Conservation (phyloP, 2,113 vertebrate species). For the Arvicanthis niloticus region DNA sequence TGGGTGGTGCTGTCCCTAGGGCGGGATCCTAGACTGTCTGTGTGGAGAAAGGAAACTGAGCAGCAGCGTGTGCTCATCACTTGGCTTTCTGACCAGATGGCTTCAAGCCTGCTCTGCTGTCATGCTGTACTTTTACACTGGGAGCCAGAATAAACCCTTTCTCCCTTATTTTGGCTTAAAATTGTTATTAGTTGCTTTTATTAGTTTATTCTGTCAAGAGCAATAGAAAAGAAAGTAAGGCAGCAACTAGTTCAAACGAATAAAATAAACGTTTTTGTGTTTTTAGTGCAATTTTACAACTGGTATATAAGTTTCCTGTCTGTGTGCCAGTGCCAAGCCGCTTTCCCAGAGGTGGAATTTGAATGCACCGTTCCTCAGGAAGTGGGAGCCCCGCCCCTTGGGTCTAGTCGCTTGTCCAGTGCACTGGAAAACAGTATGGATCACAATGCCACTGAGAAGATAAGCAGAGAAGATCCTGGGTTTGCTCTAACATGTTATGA, state of each 20-base stretch:
- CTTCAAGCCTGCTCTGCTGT: neutral
- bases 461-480: neutral
- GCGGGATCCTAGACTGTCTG: neutral
- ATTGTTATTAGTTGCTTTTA: neutral
- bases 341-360: neutral
- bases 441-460: neutral
- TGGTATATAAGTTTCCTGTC: neutral
- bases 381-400: neutral
- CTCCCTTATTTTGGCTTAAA: neutral
- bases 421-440: neutral
- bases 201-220: neutral
- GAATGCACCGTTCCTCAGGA: neutral
- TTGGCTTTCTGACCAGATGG: neutral
- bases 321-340: neutral
- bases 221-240: neutral
- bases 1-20: too few species aligned
- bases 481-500: neutral
- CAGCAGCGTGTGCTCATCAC: fast-evolving
- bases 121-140: neutral
- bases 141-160: neutral
- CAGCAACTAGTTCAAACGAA: neutral
- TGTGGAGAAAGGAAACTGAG: neutral
- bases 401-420: neutral
- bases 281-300: neutral
- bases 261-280: neutral